Conservation (phyloP, 2,888 invertebrate genomes). For the Melanchra persicariae region DNA sequence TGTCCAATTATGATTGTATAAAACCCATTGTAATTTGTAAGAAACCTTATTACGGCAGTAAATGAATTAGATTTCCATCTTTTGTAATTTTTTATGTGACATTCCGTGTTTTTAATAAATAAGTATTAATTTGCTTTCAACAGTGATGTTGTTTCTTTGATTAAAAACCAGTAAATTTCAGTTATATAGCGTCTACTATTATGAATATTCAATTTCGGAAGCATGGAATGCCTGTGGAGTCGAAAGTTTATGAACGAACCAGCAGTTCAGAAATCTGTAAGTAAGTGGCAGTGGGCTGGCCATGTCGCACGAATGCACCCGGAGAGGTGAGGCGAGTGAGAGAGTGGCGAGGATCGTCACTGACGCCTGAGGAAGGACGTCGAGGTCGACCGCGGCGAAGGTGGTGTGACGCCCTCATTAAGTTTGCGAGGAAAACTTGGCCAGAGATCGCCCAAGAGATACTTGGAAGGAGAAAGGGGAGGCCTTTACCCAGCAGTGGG, state of each 20-base stretch:
- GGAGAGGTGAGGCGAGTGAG: too few relatives aligned
- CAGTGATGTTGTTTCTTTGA: background rate
- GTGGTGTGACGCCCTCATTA: too few relatives aligned
- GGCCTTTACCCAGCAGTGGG: too few relatives aligned
- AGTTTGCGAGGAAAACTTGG: too few relatives aligned
- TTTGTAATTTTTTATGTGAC: background rate
- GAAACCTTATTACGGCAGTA: background rate
- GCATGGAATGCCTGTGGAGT: background rate
- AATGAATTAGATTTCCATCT: conserved; percentile 17
- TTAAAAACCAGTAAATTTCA: background rate
- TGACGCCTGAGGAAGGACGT: too few relatives aligned
- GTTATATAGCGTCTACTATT: background rate
- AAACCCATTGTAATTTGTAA: conserved; percentile 17
- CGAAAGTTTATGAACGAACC: background rate
- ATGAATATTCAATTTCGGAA: background rate
- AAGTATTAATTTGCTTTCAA: conserved; percentile 1
- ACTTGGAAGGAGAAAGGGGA: too few relatives aligned
- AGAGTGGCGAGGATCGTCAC: too few relatives aligned
- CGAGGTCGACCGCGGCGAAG: too few relatives aligned
- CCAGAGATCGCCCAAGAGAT: too few relatives aligned
- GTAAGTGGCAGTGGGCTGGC: too few relatives aligned
- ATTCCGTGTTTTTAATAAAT: conserved; percentile 6
- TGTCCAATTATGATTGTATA: conserved; percentile 9
- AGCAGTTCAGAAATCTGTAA: too few relatives aligned
- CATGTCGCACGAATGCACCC: too few relatives aligned